Percentiles rank a stretch among this genome's conserved stretches.
Evolutionary conservation across 2,888 invertebrate species (phyloP).

Genomic region (Galerucella pusilla): DNA sequence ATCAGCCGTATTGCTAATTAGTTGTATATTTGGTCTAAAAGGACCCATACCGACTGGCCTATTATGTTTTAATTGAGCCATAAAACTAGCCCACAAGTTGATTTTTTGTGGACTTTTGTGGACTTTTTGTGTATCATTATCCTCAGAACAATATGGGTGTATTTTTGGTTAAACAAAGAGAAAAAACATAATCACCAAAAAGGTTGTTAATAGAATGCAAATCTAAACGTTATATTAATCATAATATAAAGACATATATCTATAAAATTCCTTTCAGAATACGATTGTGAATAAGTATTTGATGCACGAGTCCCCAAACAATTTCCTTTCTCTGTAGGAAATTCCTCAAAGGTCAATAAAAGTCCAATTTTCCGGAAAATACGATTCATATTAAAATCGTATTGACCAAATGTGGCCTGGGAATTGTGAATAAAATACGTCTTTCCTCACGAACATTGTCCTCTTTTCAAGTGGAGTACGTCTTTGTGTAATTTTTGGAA

Average conservation of each 20-base stretch:
- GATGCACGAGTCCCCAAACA: constrained; percentile 33
- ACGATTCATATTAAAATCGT: constrained; percentile 36
- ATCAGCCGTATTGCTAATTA: too few relatives aligned
- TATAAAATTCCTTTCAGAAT: constrained; percentile 10
- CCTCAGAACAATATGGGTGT: too few relatives aligned
- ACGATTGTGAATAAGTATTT: constrained; percentile 21
- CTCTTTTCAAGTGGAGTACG: constrained; percentile 16
- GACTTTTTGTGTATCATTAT: too few relatives aligned
- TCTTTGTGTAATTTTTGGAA: constrained; percentile 19
- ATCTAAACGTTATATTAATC: not conserved
- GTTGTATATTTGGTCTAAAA: too few relatives aligned
- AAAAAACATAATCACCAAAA: not conserved
- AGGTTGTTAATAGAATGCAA: too few relatives aligned
- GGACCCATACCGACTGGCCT: too few relatives aligned
- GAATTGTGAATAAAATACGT: constrained; percentile 34
- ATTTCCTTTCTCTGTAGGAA: constrained; percentile 30
- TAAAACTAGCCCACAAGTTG: too few relatives aligned
- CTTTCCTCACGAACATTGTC: constrained; percentile 30
- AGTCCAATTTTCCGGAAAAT: constrained; percentile 36
- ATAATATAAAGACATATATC: not conserved
- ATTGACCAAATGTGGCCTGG: constrained; percentile 35
- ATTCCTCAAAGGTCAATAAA: constrained; percentile 36
- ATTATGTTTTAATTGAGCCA: too few relatives aligned
- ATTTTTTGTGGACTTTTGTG: too few relatives aligned
- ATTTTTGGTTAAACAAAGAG: not conserved